Evolutionary conservation across 2,113 vertebrate genomes (phyloP).

Genomic region (Circaetus gallicus): DNA sequence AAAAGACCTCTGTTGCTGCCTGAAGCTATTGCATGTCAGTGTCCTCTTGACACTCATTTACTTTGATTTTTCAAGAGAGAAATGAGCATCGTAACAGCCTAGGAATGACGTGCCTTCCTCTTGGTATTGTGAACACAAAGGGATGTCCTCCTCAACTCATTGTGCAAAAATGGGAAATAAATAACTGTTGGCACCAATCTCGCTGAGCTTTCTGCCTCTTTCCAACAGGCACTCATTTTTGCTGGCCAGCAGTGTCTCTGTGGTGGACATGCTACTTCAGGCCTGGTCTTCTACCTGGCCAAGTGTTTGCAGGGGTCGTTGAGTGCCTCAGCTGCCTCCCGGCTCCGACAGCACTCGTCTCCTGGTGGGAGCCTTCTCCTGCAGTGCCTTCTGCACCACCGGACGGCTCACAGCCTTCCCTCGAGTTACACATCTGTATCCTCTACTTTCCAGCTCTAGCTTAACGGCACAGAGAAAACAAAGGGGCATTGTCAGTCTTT

Average conservation of each 20-base stretch:
- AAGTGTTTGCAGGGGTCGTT: not conserved
- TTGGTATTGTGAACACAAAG: not conserved
- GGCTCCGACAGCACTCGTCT: fast-evolving
- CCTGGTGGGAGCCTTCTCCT: not conserved
- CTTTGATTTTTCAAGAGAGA: slow-evolving; percentile 14
- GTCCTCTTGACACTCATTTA: slow-evolving; percentile 26
- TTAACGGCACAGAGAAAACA: not conserved
- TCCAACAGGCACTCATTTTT: not conserved
- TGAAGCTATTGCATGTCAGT: not conserved
- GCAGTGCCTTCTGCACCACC: not conserved
- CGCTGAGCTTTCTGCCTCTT: not conserved
- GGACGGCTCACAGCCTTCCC: not conserved
- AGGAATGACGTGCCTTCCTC: not conserved
- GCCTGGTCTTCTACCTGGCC: not conserved
- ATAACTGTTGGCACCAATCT: not conserved
- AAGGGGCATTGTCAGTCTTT: not conserved
- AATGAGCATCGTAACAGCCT: not conserved
- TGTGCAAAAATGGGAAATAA: not conserved
- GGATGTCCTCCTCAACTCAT: not conserved
- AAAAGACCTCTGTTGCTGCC: not conserved
- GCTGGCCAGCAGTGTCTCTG: not conserved
- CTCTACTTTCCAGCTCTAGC: not conserved
- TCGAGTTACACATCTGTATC: too few species aligned
- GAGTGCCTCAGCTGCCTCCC: fast-evolving
- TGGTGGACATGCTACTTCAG: not conserved